Conservation (phyloP, 1,140 invertebrate species). For the Drosophila nigromelanica region DNA sequence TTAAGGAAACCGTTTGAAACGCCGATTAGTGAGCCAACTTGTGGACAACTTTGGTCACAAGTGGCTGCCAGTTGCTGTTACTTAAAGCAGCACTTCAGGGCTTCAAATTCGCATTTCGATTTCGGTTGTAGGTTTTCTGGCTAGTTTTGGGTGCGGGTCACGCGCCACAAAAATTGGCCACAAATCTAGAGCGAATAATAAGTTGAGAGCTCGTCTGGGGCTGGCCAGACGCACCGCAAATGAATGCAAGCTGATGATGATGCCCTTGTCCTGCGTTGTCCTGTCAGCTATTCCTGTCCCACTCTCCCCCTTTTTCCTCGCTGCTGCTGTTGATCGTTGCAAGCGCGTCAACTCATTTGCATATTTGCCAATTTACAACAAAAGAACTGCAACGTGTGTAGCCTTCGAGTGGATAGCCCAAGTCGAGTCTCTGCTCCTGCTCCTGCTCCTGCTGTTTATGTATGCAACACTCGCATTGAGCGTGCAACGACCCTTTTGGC, state of each 20-base stretch:
- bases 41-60: conserved; percentile 48
- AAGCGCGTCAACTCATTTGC: conserved; percentile 61
- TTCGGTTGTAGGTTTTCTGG: background rate
- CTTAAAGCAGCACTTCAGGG: conserved; percentile 27
- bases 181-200: conserved; percentile 51
- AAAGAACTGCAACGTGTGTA: conserved; percentile 73
- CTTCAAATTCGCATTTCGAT: background rate
- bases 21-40: conserved; percentile 44
- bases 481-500: conserved; percentile 52
- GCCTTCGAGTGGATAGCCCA: conserved; percentile 23
- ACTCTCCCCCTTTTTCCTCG: conserved; percentile 1
- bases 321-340: conserved; percentile 48
- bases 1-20: conserved; percentile 45
- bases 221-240: conserved; percentile 38
- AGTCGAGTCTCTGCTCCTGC: background rate
- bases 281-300: background rate
- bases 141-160: conserved; percentile 29
- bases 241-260: conserved; percentile 55
- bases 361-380: conserved; percentile 78
- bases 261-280: conserved; percentile 11
- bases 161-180: conserved; percentile 54
- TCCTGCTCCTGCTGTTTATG: conserved; percentile 51
- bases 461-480: conserved; percentile 59
- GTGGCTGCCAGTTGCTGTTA: conserved; percentile 44
- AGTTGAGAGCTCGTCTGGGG: conserved; percentile 26